Evolutionary conservation across 2,113 vertebrate species (phyloP), one percentile per base, ranked within the genome.

Genomic region (Leucoraja erinaceus): DNA sequence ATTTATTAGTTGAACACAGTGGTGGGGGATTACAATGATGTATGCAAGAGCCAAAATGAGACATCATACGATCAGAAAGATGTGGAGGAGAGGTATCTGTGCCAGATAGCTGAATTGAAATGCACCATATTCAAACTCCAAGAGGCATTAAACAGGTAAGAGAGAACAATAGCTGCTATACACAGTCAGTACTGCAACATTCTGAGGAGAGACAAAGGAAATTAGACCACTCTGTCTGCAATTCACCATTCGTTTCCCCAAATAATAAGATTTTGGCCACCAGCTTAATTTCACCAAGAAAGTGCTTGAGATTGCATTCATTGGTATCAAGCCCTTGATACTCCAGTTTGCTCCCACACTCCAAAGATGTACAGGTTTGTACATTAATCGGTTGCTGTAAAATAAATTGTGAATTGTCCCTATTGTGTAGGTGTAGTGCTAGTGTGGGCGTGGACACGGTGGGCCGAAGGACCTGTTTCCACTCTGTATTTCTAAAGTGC

Each of bases 91-190:
- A 0, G 33, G 22, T 54, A 91, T 33, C 22, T 38, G 22, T 38
- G 38, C 90, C 90, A 91, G 90, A 38, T 91, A 72, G 90, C 66
- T 47, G 90, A 74, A 25, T 54, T 72, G 90, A 70, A 54, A 68
- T 72, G 11, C 33, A 28, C 66, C 68, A 38, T 72, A 16, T 22
- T 8, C 20, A 91, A 91, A 72, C 63, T 74, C 56, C 59, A 88
- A n/a, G 59, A 66, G 12, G 75, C 75, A 77, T 77, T 77, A 77
- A 33, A 33, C n/a, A 77, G n/a, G 25, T 77, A 12, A 54, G 81
- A 84, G 79, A 25, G 90, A 54, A 28, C 8, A 72, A 47, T 10
- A n/a, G 16, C 63, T 3, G n/a, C n/a, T n/a, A n/a, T 25, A 18
- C 16, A 90, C 31, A 70, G 88, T 70, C 33, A 38, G 63, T 38